Evolutionary conservation across 2,797 vertebrate genomes (phyloP).

Genomic region (Phoebastria nigripes): DNA sequence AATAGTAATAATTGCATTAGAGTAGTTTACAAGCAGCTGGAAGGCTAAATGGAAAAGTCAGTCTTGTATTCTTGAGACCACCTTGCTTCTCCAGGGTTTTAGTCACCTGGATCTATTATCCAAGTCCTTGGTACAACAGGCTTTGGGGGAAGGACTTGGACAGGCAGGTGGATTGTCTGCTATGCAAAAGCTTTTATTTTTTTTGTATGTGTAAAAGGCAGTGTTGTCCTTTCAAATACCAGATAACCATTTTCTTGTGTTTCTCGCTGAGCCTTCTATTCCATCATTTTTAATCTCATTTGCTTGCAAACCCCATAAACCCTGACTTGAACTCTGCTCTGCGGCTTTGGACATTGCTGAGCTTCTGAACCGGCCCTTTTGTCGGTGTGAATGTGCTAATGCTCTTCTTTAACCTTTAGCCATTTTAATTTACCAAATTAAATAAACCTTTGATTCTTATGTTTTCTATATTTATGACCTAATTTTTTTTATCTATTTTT

Average conservation of each 20-base stretch:
- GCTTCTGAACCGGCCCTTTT: constrained; percentile 75
- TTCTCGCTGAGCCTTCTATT: constrained; percentile 26
- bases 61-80: neutral
- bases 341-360: constrained; percentile 76
- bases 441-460: constrained; percentile 83
- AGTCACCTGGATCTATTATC: neutral
- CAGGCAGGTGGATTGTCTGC: neutral
- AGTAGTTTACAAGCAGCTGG: neutral
- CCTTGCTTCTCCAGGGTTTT: neutral
- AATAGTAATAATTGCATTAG: neutral
- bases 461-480: constrained; percentile 94
- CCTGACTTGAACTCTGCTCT: constrained; percentile 66
- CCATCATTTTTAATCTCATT: constrained; percentile 64
- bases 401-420: constrained; percentile 75
- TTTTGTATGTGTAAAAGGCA: neutral
- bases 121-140: neutral
- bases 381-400: constrained; percentile 57
- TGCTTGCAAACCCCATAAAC: constrained; percentile 59
- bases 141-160: neutral
- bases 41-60: neutral
- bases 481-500: constrained; percentile 89
- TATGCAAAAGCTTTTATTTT: neutral
- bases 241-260: neutral
- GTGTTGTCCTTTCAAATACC: constrained; percentile 22
- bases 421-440: constrained; percentile 77